Evolutionary conservation across 2,888 invertebrate species (phyloP), one percentile per base, ranked within the genome.

Genomic region (Drosophila picticornis): DNA sequence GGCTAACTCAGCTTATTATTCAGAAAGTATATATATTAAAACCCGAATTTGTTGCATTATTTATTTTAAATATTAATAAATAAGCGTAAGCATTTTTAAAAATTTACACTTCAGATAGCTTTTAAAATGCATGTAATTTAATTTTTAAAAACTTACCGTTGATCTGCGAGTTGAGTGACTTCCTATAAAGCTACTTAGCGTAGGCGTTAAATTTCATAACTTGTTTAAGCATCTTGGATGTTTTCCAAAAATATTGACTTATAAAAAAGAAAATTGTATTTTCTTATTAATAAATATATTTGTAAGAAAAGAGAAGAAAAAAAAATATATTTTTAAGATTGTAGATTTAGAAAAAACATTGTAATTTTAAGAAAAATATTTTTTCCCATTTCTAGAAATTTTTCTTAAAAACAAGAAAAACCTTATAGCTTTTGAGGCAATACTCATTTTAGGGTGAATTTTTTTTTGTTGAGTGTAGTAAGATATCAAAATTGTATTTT

Each of bases 221-320:
- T 19, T 36, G 2, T 36, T 19, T 36, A 22, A 22, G 5, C 22
- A 43, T 43, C 11, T 22, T 5, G 11, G 1, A 22, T 22, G 5
- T 22, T 22, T 43, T 43, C 43, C 5, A 43, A 11, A 43, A 43
- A 19, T 19, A 38, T 4, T n/a, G n/a, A 9, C 9, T 38, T 38
- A 32, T 10, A 16, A 2, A 5, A 0, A 0, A 2, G 6, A 34
- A 0, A 5, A 16, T 34, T 13, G 2, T 32, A 32, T 13, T 34
- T 5, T 34, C 34, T 31, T 31, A 31, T 10, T 9, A 31, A 31
- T 10, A 31, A 31, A 31, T 9, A 31, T 31, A 31, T 31, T 31
- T 31, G 2, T 9, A 10, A 31, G 10, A 31, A 31, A 31, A 7
- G 38, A 38, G 7, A 38, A 38, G 2, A 19, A 7, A 7, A 19